Evolutionary conservation across 2,113 vertebrate species (phyloP).

Genomic region (Scartelaos histophorus): DNA sequence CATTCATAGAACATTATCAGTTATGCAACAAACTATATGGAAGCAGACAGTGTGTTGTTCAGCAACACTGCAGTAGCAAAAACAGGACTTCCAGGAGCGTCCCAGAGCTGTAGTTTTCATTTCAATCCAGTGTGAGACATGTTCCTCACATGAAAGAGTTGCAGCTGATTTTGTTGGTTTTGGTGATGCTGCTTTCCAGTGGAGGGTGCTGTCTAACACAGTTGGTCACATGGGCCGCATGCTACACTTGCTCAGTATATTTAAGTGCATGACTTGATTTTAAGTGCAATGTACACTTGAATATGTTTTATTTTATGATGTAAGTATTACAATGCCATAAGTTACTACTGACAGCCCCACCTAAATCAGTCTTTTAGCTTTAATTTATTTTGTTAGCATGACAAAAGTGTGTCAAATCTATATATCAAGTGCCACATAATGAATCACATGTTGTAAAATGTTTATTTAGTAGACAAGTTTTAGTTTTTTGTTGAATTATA

Average conservation of each 20-base stretch:
- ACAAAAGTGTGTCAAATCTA: conserved; percentile 70
- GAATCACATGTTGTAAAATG: conserved; percentile 66
- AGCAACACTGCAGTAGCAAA: conserved; percentile 69
- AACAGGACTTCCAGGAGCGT: conserved; percentile 73
- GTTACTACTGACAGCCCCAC: conserved; percentile 84
- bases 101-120: conserved; percentile 21
- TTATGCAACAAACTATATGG: conserved; percentile 71
- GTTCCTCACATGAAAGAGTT: conserved; percentile 37
- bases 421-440: conserved; percentile 81
- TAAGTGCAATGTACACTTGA: conserved; percentile 82
- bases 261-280: conserved; percentile 88
- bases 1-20: conserved; percentile 71
- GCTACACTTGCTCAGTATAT: conserved; percentile 80
- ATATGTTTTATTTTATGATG: conserved; percentile 84
- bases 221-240: conserved; percentile 77
- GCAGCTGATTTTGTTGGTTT: conserved; percentile 28
- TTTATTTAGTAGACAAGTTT: conserved; percentile 63
- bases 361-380: conserved; percentile 66
- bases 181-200: conserved; percentile 47
- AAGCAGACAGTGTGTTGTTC: conserved; percentile 31
- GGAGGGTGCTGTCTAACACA: conserved; percentile 57
- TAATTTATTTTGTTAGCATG: conserved; percentile 84
- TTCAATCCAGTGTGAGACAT: conserved; percentile 21
- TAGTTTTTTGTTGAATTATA: conserved; percentile 34
- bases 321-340: conserved; percentile 86